Evolutionary conservation across 2,888 invertebrate species (phyloP).

Genomic region (Mechanitis messenoides): DNA sequence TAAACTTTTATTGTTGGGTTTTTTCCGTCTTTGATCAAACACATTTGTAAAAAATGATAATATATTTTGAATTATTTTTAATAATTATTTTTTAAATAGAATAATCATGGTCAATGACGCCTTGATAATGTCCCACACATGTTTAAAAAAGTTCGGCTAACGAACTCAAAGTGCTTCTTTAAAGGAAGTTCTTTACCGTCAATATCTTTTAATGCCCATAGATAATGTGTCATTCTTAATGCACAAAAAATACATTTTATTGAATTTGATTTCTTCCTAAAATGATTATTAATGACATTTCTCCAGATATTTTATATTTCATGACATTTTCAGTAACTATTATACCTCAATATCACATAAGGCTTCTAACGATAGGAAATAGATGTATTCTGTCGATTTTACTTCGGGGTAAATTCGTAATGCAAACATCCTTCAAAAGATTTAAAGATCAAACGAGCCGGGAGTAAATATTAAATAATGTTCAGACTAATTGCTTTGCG

Average conservation of each 20-base stretch:
- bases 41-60: no score
- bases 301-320: no score
- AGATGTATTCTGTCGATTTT: neutral
- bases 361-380: neutral
- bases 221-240: conserved; percentile 19
- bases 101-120: no score
- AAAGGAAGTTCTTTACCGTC: conserved; percentile 48
- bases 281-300: no score
- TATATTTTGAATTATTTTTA: no score
- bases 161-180: conserved; percentile 43
- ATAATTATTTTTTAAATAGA: no score
- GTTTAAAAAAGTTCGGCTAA: conserved; percentile 36
- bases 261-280: no score
- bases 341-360: neutral
- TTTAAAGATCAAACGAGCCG: conserved; percentile 36
- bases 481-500: conserved; percentile 44
- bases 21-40: no score
- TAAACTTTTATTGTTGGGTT: neutral
- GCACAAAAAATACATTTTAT: neutral
- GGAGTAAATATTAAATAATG: conserved; percentile 42
- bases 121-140: neutral
- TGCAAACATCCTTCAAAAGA: conserved; percentile 21
- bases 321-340: neutral
- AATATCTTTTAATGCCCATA: conserved; percentile 25
- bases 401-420: conserved; percentile 2